Percentiles rank a stretch among this genome's conserved stretches.
These are phyloP conservation scores for Vombatus ursinus DNA, from an alignment of 2,113 vertebrate genomes.

Conservation along the genomic window DNA sequence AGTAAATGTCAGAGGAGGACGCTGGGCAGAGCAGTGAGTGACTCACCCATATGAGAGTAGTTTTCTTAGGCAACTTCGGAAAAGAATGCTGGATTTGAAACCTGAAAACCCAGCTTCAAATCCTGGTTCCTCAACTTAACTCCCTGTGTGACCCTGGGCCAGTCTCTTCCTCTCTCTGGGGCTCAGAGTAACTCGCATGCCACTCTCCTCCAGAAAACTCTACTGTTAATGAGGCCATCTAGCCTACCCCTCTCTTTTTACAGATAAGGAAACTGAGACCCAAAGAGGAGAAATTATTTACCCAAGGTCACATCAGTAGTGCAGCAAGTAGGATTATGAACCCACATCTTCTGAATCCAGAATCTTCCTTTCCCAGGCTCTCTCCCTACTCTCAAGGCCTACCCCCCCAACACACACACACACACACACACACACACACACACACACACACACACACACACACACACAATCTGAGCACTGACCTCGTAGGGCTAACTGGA, in stretches of 20 bases:
- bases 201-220: background rate
- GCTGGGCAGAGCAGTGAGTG: background rate
- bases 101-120: background rate
- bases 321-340: background rate
- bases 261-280: background rate
- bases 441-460: too few species aligned
- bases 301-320: background rate
- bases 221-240: background rate
- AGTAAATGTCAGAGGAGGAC: background rate
- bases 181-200: background rate
- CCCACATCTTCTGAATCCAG: background rate
- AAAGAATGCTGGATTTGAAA: background rate
- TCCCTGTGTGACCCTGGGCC: background rate
- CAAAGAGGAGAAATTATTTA: background rate
- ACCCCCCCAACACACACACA: too few species aligned
- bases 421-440: too few species aligned
- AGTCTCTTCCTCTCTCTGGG: background rate
- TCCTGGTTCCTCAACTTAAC: background rate
- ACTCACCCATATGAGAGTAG: background rate
- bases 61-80: background rate
- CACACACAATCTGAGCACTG: background rate
- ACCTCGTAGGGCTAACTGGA: background rate
- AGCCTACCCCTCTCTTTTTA: background rate
- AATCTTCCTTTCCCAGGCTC: background rate
- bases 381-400: background rate